A percentile compares a stretch with the other conserved stretches of the same genome.
Conservation (phyloP, 1,140 invertebrate genomes). For the Achroia grisella region DNA sequence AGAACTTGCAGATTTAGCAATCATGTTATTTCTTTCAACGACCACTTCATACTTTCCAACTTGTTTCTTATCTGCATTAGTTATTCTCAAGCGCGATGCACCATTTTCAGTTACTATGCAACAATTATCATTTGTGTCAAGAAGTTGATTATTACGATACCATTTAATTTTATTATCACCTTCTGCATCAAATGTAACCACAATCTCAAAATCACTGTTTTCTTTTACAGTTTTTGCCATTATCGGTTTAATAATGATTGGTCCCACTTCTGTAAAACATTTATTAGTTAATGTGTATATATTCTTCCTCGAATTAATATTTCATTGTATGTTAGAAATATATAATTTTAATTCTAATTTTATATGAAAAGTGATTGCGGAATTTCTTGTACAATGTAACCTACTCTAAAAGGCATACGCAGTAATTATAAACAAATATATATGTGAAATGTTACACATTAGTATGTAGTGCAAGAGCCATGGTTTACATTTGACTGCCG, state of each 20-base stretch:
- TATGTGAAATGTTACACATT: no score
- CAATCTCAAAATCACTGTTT: constrained; percentile 51
- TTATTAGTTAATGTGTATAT: constrained; percentile 8
- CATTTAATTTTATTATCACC: constrained; percentile 86
- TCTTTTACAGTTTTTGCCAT: constrained; percentile 48
- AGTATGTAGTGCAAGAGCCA: no score
- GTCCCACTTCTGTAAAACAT: constrained; percentile 61
- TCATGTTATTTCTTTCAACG: constrained; percentile 82
- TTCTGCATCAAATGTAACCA: constrained; percentile 81
- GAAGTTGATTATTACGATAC: constrained; percentile 90
- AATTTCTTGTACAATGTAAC: constrained; percentile 14
- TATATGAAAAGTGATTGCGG: neutral
- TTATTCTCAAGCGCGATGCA: constrained; percentile 80
- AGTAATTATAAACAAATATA: no score
- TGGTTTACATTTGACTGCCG: no score
- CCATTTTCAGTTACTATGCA: constrained; percentile 78
- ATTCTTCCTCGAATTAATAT: neutral
- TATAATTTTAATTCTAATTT: no score
- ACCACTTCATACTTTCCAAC: constrained; percentile 90
- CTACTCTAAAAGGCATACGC: no score
- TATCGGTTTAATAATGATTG: constrained; percentile 51
- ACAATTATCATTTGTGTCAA: constrained; percentile 80
- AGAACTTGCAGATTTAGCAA: constrained; percentile 85
- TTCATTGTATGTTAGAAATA: no score
- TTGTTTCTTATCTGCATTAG: constrained; percentile 82